Evolutionary conservation across 2,888 invertebrate species (phyloP), one percentile per base, ranked within the genome.

Genomic region (Parochlus steinenii): DNA sequence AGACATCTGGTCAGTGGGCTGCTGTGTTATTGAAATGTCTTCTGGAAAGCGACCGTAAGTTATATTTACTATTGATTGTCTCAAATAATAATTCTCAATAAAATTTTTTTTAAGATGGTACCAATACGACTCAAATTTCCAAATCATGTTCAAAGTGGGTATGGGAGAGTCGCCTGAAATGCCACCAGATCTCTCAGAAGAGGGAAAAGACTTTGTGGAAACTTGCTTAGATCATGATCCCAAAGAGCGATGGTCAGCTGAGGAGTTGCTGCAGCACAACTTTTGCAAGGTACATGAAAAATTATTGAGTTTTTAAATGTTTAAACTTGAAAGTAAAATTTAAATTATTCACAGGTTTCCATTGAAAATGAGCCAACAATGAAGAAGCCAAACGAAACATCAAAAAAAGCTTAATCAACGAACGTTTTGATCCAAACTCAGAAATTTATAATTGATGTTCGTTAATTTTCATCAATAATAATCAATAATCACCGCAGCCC

Each of bases 1-100:
- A 3, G 95, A 95, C 63, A 77, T 95, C 51, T 95, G 93, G 93
- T 90, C 90, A 20, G 69, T 90, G 28, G 93, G 92, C 23, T 93
- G 92, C 62, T 90, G 90, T 37, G 82, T 93, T 41, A 75, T 92
- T 1, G 92, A 95, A 61, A 93, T 95, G 92, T 74, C 81, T 15
- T 82, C 86, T 10, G 92, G 92, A 45, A 81, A 86, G 70, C 83
- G 85, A 55, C 45, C 49, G 31, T n/a, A 30, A 27, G 6, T 27
- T 4, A 34, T 11, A 15, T 22, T 12, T 4, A 24, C 12, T n/a
- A 11, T 24, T 10, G 3, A 11, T 2, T 15, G n/a, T 30, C 5
- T n/a, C 10, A 28, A 28, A 28, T 14, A 10, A 10, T 28, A 16
- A n/a, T 32, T 19, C 35, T 16, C 22, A 27, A 28, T 16, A 6